phyloP scores from a whole-genome alignment of 1,140 invertebrate genomes.

The Temnothorax nylanderi region DNA sequence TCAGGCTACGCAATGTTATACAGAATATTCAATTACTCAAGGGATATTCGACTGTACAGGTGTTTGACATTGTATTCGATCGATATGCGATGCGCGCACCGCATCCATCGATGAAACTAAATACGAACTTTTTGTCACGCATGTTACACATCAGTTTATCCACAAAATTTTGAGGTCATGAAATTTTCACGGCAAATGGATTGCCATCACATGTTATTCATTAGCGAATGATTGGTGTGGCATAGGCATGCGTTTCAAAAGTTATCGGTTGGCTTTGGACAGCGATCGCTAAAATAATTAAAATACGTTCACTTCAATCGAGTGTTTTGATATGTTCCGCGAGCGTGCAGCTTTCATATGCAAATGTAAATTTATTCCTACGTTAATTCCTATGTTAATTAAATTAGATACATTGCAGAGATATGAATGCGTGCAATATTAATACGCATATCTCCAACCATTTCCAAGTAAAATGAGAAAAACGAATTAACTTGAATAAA shows the following conservation, averaged over 20 bases:
- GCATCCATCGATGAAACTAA: slow-evolving; percentile 1
- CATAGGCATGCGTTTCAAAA: slow-evolving; percentile 19
- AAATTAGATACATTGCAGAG: slow-evolving; percentile 26
- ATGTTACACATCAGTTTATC: slow-evolving; percentile 28
- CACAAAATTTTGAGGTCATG: slow-evolving; percentile 12
- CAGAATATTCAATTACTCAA: slow-evolving; percentile 51
- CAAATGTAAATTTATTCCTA: slow-evolving; percentile 20
- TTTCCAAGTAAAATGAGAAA: neutral
- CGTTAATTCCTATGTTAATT: slow-evolving; percentile 35
- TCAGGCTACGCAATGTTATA: slow-evolving; percentile 27
- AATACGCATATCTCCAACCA: neutral
- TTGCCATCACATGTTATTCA: slow-evolving; percentile 49
- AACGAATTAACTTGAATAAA: slow-evolving; percentile 21
- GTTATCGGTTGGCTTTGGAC: slow-evolving; percentile 25
- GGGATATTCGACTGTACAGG: slow-evolving; percentile 13
- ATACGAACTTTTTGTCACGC: slow-evolving; percentile 32
- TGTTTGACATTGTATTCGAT: slow-evolving; percentile 24
- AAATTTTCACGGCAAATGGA: slow-evolving; percentile 19
- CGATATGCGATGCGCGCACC: slow-evolving; percentile 10
- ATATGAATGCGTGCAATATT: slow-evolving; percentile 5
- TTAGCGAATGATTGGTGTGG: slow-evolving; percentile 12
- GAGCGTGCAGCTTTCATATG: neutral
- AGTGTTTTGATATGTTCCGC: neutral
- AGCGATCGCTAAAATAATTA: slow-evolving; percentile 31
- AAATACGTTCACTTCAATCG: slow-evolving; percentile 43